These are phyloP conservation scores for Nothocercus julius DNA, from an alignment of 2,113 vertebrate genomes.

Conservation along the genomic window DNA sequence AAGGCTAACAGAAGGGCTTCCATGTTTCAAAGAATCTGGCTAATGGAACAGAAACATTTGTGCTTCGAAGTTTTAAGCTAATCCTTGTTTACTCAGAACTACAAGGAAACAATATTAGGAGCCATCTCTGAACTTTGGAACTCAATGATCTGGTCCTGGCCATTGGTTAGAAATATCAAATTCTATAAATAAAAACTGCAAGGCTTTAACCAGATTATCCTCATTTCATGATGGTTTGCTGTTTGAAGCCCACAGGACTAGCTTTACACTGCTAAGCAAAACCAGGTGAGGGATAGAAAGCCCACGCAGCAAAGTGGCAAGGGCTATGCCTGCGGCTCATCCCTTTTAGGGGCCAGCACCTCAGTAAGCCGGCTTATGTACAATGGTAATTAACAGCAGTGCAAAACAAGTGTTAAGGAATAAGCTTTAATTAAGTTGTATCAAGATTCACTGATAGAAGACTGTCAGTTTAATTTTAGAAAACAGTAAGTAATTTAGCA, in stretches of 20 bases:
- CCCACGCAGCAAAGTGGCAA: not conserved
- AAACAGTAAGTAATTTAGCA: not conserved
- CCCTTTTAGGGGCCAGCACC: not conserved
- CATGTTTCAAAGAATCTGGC: not conserved
- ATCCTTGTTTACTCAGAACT: not conserved
- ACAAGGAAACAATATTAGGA: not conserved
- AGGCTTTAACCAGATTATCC: not conserved
- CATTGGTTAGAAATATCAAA: not conserved
- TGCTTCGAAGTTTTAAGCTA: constrained; percentile 4
- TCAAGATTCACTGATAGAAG: not conserved
- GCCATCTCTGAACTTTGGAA: constrained; percentile 14
- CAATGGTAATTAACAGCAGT: not conserved
- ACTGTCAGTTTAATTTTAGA: not conserved
- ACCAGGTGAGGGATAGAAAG: not conserved
- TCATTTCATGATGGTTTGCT: not conserved
- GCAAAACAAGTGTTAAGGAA: not conserved
- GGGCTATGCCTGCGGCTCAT: not conserved
- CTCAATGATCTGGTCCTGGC: not conserved
- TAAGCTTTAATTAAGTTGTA: not conserved
- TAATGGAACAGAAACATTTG: not conserved
- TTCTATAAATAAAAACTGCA: constrained; percentile 1
- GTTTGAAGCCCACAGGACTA: not conserved
- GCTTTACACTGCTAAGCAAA: not conserved
- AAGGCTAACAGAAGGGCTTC: not conserved
- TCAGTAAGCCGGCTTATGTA: not conserved